Percentiles rank a stretch among this genome's conserved stretches.
Conservation (phyloP, 2,888 invertebrate genomes). For the Pseudoips prasinana region DNA sequence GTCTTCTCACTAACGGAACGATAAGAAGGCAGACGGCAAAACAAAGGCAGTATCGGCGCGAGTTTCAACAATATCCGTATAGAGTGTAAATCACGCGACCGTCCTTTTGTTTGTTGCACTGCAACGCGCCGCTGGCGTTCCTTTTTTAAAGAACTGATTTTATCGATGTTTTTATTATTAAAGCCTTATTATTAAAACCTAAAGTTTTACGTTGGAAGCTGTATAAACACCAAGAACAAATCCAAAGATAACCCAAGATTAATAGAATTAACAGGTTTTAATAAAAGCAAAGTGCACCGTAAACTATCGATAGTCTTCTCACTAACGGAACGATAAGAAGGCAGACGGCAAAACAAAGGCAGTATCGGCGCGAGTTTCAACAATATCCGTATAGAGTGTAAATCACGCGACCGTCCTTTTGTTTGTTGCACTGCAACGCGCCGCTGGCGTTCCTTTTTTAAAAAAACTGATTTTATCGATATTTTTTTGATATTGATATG, state of each 20-base stretch:
- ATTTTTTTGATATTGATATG: constrained; percentile 17
- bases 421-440: constrained; percentile 34
- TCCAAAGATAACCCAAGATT: too few relatives aligned
- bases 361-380: constrained; percentile 38
- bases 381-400: constrained; percentile 35
- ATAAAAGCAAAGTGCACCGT: too few relatives aligned
- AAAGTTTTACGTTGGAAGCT: too few relatives aligned
- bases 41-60: constrained; percentile 38
- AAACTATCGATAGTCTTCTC: too few relatives aligned
- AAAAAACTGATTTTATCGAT: constrained; percentile 26
- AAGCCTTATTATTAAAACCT: too few relatives aligned
- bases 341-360: constrained; percentile 36
- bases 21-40: constrained; percentile 35
- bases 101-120: constrained; percentile 38
- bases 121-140: constrained; percentile 25
- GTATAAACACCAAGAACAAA: too few relatives aligned
- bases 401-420: constrained; percentile 37
- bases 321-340: constrained; percentile 30
- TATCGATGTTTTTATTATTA: constrained; percentile 27
- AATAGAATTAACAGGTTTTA: too few relatives aligned
- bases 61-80: constrained; percentile 37
- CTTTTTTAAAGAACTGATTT: constrained; percentile 29
- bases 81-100: constrained; percentile 36
- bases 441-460: constrained; percentile 28
- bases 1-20: constrained; percentile 26